Conservation (phyloP, 2,797 vertebrate species). For the Molothrus aeneus region DNA sequence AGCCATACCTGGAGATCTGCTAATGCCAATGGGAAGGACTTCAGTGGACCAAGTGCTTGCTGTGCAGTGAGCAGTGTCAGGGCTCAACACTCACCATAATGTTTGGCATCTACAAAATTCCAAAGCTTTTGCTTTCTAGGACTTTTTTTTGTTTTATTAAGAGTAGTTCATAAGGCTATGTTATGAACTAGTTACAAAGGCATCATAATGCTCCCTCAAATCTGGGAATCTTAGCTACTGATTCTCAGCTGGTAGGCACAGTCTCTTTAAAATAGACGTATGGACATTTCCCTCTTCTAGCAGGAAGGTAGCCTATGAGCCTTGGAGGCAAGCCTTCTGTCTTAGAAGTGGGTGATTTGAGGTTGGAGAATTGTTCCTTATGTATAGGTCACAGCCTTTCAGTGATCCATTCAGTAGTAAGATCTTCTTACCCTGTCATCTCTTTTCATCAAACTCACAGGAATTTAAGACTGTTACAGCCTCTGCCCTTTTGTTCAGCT, state of each 20-base stretch:
- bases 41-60: background rate
- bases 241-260: background rate
- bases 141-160: background rate
- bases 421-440: background rate
- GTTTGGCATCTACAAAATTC: background rate
- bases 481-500: background rate
- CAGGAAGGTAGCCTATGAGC: background rate
- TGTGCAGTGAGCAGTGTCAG: background rate
- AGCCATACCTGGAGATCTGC: background rate
- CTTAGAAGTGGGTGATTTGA: background rate
- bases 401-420: background rate
- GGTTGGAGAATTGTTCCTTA: background rate
- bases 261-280: background rate
- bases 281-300: background rate
- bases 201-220: background rate
- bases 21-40: background rate
- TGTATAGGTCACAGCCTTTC: background rate
- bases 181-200: background rate
- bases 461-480: background rate
- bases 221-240: background rate
- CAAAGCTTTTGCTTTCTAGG: background rate
- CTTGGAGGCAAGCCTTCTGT: background rate
- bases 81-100: background rate
- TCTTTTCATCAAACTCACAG: background rate
- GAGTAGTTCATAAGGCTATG: background rate